Evolutionary conservation across 2,113 vertebrate genomes (phyloP).

Genomic region (Psephotus haematonotus): DNA sequence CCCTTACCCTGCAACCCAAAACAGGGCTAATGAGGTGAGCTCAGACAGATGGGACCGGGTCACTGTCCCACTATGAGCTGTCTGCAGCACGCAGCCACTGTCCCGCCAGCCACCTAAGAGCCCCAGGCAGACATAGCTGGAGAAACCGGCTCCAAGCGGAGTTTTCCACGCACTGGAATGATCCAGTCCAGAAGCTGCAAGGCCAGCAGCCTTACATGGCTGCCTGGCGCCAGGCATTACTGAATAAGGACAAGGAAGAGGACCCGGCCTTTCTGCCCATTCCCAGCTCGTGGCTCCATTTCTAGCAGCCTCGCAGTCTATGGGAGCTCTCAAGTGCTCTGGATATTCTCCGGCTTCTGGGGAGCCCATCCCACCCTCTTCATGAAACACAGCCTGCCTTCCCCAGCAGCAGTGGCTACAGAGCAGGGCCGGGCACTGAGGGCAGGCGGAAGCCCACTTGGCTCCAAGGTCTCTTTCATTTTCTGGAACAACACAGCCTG

Average conservation of each 20-base stretch:
- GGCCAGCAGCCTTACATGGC: background rate
- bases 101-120: rapidly evolving
- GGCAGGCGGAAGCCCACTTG: background rate
- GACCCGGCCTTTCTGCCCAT: rapidly evolving
- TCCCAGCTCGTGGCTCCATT: background rate
- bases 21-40: background rate
- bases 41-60: background rate
- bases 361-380: background rate
- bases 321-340: background rate
- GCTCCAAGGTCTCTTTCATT: background rate
- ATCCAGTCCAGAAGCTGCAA: background rate
- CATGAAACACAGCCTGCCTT: background rate
- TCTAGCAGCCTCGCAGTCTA: background rate
- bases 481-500: slow-evolving; percentile 37
- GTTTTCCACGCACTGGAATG: background rate
- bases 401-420: background rate
- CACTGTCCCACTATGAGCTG: background rate
- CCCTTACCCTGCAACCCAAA: background rate
- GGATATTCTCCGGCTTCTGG: background rate
- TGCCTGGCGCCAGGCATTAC: rapidly evolving
- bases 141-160: background rate
- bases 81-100: background rate
- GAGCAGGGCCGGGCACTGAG: background rate
- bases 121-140: background rate
- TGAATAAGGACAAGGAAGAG: slow-evolving; percentile 13